Conservation (phyloP, 2,113 vertebrate species). For the Sturnira hondurensis region DNA sequence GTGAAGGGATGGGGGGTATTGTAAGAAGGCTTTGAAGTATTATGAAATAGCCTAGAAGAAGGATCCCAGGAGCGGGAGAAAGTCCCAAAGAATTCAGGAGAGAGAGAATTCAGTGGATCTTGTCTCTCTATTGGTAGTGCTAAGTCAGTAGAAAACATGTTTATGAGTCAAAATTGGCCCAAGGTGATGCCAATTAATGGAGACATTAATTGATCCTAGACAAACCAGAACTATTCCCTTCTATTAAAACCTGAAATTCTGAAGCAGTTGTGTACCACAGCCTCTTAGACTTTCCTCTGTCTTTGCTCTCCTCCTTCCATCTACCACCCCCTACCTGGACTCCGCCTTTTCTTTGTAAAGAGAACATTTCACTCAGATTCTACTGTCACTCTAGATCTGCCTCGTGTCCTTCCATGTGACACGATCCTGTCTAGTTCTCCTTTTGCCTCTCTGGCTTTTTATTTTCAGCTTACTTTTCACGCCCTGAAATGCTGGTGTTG, state of each 20-base stretch:
- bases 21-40: not conserved
- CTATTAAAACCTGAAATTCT: not conserved
- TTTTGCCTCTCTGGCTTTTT: not conserved
- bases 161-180: not conserved
- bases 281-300: not conserved
- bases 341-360: not conserved
- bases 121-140: not conserved
- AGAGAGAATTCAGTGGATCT: not conserved
- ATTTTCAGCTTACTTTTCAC: not conserved
- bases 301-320: not conserved
- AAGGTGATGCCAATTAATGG: not conserved
- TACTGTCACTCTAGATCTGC: not conserved
- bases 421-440: not conserved
- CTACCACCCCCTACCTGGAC: not conserved
- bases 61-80: not conserved
- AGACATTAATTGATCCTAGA: not conserved
- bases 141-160: not conserved
- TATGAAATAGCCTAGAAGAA: not conserved
- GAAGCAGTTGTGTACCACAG: not conserved
- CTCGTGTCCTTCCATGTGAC: not conserved
- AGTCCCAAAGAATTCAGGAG: not conserved
- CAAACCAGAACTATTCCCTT: not conserved
- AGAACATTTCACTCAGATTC: not conserved
- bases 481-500: not conserved
- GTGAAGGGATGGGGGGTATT: not conserved